Base-by-base conservation (phyloP, 2,113 vertebrate genomes). In the Pelusios castaneus region DNA sequence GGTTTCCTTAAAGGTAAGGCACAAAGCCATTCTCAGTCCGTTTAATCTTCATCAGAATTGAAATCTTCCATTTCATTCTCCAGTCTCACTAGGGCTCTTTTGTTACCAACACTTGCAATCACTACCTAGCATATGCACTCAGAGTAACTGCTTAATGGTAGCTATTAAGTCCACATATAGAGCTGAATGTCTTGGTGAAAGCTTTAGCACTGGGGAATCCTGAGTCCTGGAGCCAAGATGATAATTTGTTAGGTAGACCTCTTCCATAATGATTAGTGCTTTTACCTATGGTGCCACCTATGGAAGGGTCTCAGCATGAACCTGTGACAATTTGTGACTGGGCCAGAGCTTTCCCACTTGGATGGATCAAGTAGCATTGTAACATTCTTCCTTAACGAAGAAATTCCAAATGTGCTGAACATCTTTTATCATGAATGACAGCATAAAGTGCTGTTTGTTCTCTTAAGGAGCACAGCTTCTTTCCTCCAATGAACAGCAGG, bases 21-120 rank as follows among this genome's bases (percentile, higher is more conserved):
- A 97, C 87, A 97, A 97, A 98, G 96, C 96, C 83, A 73, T 95
- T 95, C 95, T n/a, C n/a, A n/a, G n/a, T n/a, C n/a, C n/a, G n/a
- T n/a, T n/a, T n/a, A 97, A 97, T 97, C 96, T 93, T 89, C 93
- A 85, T 60, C 93, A 91, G 95, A 1, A 0, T 79, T 87, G 89
- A 90, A 97, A 97, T 97, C 94, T 96, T 95, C 89, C 54, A 90
- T 80, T 96, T 85, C 97, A 94, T 95, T 86, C 87, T 92, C 56
- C 31, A 29, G 34, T 88, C 96, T 90, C 97, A 34, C 91, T 55
- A 89, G 98, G 97, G 92, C 77, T 96, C 97, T 95, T 98, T 98
- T 98, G 98, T 98, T 94, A 91, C 85, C 89, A 87, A 49, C 77
- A 49, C 90, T 92, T 38, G 88, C 92, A 80, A 79, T 85, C 88